Evolutionary conservation across 2,888 invertebrate species (phyloP).

Genomic region (Eremobia ochroleuca): DNA sequence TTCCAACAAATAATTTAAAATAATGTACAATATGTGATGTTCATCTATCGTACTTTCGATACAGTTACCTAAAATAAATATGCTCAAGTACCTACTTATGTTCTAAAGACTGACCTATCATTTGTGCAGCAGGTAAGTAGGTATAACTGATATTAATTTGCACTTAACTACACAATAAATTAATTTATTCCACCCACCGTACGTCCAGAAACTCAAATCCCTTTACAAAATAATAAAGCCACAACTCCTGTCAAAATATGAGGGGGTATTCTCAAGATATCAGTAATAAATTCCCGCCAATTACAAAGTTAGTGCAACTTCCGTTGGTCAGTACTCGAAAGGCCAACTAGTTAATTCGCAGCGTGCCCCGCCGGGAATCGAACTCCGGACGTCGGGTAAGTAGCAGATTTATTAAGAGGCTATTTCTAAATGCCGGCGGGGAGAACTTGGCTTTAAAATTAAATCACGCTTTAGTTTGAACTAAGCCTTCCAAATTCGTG

Average conservation of each 20-base stretch:
- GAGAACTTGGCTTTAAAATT: constrained; percentile 84
- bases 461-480: constrained; percentile 86
- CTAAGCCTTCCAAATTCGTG: constrained; percentile 82
- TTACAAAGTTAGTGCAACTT: constrained; percentile 79
- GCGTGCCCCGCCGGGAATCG: constrained; percentile 84
- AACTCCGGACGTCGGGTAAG: constrained; percentile 85
- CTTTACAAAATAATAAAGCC: constrained; percentile 57
- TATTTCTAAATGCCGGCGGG: constrained; percentile 80
- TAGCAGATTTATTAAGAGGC: constrained; percentile 89
- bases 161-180: constrained; percentile 25
- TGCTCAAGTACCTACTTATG: not conserved
- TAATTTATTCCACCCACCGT: constrained; percentile 30
- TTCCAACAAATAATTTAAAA: not conserved
- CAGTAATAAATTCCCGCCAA: constrained; percentile 78
- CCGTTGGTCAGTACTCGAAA: constrained; percentile 82
- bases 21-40: not conserved
- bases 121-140: too few relatives aligned
- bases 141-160: constrained; percentile 6
- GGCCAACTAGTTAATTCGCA: constrained; percentile 85
- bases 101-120: not conserved
- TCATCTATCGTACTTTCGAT: not conserved
- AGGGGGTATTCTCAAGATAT: constrained; percentile 72
- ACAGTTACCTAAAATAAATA: not conserved
- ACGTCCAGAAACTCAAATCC: constrained; percentile 38
- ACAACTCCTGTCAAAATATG: constrained; percentile 60